phyloP scores from a whole-genome alignment of 2,888 invertebrate species.

The Myopa testacea region DNA sequence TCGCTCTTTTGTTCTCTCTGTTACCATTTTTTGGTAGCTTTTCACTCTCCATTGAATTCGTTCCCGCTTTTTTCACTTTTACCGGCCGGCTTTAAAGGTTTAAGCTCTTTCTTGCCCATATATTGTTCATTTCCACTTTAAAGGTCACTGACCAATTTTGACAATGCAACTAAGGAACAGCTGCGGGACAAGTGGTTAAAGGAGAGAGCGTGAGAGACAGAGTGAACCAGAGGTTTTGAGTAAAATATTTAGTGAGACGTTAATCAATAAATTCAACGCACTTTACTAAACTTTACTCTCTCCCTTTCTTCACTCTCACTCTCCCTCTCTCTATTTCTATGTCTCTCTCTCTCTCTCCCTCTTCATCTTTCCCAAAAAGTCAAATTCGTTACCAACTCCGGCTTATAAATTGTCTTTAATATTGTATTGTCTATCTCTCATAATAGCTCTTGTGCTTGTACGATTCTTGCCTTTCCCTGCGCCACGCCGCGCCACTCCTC shows the following conservation, averaged over 20 bases:
- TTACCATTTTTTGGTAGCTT: background rate
- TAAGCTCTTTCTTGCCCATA: conserved; percentile 2
- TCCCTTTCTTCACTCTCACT: background rate
- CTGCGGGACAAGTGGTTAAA: conserved; percentile 5
- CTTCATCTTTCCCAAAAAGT: background rate
- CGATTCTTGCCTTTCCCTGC: background rate
- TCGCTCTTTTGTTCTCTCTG: background rate
- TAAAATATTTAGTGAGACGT: background rate
- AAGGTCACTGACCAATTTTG: conserved; percentile 47
- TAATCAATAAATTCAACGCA: no score
- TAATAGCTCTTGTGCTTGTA: background rate
- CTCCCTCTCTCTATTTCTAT: background rate
- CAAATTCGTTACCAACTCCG: conserved; percentile 9
- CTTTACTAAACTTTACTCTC: background rate
- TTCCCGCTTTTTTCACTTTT: conserved; percentile 46
- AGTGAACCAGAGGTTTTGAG: background rate
- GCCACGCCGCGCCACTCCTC: background rate
- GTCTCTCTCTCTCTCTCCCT: background rate
- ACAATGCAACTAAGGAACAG: conserved; percentile 22
- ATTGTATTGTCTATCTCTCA: background rate
- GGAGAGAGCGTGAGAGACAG: conserved; percentile 14
- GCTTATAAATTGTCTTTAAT: conserved; percentile 7
- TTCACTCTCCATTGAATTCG: background rate
- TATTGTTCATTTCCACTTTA: background rate
- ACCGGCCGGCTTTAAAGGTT: conserved; percentile 44